Evolutionary conservation across 2,797 vertebrate genomes (phyloP).

Genomic region (Pyrocephalus nanus): DNA sequence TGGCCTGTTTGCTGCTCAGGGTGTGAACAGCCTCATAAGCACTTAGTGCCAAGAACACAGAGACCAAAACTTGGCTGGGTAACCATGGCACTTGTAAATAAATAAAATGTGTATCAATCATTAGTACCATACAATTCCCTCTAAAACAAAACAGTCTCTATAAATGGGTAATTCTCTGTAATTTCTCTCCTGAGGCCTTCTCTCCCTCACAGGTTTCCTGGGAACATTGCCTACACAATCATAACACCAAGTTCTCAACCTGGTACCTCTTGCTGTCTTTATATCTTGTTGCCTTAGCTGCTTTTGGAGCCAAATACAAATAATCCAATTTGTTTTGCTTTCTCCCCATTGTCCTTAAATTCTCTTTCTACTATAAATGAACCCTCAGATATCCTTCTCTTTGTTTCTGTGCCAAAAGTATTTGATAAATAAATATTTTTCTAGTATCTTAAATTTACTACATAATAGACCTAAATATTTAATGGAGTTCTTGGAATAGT

Average conservation of each 20-base stretch:
- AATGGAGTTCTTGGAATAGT: neutral
- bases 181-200: neutral
- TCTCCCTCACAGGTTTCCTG: neutral
- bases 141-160: slow-evolving; percentile 2
- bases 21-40: neutral
- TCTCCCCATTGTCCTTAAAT: neutral
- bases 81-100: slow-evolving; percentile 34
- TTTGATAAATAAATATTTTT: neutral
- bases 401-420: neutral
- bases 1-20: neutral
- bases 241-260: slow-evolving; percentile 1
- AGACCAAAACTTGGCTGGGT: neutral
- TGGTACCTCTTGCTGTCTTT: neutral
- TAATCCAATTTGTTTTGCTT: neutral
- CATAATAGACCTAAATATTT: neutral
- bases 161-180: slow-evolving; percentile 1
- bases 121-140: neutral
- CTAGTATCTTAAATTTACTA: neutral
- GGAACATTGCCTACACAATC: neutral
- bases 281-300: neutral
- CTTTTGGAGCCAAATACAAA: slow-evolving; percentile 2
- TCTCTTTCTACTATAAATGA: neutral
- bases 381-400: neutral
- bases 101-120: slow-evolving; percentile 17
- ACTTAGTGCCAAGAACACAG: neutral